Evolutionary conservation across 2,888 invertebrate genomes (phyloP).

Genomic region (Phortica okadai): DNA sequence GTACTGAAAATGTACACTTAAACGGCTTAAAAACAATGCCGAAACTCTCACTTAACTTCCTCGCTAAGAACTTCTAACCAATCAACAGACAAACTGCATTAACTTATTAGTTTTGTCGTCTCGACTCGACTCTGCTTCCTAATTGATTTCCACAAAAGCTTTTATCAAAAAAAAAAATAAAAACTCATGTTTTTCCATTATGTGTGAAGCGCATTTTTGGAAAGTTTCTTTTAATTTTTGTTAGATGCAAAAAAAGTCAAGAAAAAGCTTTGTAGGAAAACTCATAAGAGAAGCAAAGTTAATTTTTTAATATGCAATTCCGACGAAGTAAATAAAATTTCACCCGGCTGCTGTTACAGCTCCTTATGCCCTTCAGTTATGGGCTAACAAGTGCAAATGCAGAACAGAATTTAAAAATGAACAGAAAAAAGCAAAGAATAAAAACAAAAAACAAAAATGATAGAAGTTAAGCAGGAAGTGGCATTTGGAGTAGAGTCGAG

Average conservation of each 20-base stretch:
- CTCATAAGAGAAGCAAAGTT: constrained; percentile 54
- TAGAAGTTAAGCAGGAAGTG: not conserved
- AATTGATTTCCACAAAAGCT: not conserved
- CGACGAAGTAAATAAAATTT: constrained; percentile 44
- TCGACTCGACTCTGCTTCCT: not conserved
- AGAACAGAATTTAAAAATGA: constrained; percentile 26
- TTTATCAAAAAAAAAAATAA: too few relatives aligned
- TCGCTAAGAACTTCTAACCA: too few relatives aligned
- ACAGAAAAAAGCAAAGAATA: constrained; percentile 28
- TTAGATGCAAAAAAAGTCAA: not conserved
- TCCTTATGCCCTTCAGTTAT: constrained; percentile 7
- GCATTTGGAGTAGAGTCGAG: not conserved
- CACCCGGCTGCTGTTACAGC: not conserved
- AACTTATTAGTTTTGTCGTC: too few relatives aligned
- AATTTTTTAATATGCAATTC: constrained; percentile 68
- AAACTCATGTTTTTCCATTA: too few relatives aligned
- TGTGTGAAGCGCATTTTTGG: too few relatives aligned
- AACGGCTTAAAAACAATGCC: too few relatives aligned
- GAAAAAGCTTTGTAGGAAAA: constrained; percentile 6
- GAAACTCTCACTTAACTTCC: too few relatives aligned
- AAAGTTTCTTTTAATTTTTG: too few relatives aligned
- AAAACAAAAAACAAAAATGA: not conserved
- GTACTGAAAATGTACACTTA: too few relatives aligned
- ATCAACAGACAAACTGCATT: too few relatives aligned
- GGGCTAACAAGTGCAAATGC: constrained; percentile 15